These are phyloP conservation scores for Hemicordylus capensis DNA, from an alignment of 2,113 vertebrate genomes.

Conservation along the genomic window DNA sequence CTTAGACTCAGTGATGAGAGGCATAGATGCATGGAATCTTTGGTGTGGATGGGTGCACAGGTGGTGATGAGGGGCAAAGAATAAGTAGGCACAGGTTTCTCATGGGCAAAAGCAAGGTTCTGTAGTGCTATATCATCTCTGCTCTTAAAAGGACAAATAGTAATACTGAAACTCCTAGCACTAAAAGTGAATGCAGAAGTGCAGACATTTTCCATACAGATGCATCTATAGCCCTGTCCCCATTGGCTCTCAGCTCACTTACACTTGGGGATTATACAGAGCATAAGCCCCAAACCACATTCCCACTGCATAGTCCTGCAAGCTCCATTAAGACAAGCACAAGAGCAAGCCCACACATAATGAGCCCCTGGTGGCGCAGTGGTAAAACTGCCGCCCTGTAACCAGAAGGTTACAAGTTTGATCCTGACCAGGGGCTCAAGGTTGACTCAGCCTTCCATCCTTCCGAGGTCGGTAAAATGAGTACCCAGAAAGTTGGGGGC, in stretches of 20 bases:
- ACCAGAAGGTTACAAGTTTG: too few species aligned
- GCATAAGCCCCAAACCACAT: background rate
- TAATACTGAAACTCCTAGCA: background rate
- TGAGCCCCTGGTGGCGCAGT: too few species aligned
- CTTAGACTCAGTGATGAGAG: constrained; percentile 26
- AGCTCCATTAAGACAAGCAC: too few species aligned
- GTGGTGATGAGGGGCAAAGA: background rate
- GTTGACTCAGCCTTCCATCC: too few species aligned
- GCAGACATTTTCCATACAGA: background rate
- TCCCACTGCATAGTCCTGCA: background rate
- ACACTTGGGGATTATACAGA: background rate
- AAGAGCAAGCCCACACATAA: background rate
- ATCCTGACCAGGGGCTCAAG: too few species aligned
- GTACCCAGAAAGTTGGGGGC: too few species aligned
- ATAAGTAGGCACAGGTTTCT: background rate
- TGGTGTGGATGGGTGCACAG: too few species aligned
- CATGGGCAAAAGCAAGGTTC: background rate
- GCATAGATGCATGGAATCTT: background rate
- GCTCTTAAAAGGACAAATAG: background rate
- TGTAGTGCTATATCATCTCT: background rate
- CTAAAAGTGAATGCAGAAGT: background rate
- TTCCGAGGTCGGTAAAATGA: too few species aligned
- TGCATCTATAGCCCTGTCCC: background rate
- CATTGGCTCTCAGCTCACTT: background rate
- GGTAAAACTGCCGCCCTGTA: too few species aligned